Conservation (phyloP, 2,113 vertebrate genomes). For the Arenaria interpres region DNA sequence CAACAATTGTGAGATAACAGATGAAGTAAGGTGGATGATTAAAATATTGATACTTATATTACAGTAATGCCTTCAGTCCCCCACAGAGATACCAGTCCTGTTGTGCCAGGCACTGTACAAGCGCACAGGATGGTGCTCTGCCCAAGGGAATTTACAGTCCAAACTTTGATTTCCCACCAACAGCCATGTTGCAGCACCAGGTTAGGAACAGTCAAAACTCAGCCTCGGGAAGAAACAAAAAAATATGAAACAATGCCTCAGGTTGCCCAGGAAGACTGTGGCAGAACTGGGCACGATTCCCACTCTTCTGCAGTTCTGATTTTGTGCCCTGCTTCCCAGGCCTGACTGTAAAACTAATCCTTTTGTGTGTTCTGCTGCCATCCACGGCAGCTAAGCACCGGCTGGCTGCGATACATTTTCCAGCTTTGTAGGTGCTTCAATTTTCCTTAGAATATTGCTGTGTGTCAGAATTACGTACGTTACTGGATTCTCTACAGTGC, state of each 20-base stretch:
- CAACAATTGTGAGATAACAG: neutral
- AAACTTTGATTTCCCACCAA: neutral
- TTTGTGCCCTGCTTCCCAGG: neutral
- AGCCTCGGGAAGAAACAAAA: neutral
- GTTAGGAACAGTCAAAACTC: neutral
- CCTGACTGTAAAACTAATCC: neutral
- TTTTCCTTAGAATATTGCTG: neutral
- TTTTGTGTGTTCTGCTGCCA: neutral
- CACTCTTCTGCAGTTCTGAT: neutral
- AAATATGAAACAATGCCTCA: neutral
- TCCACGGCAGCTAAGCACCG: neutral
- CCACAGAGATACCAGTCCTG: neutral
- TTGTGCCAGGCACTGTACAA: neutral
- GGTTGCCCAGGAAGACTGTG: neutral
- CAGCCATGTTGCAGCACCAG: neutral
- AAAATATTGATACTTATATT: slow-evolving; percentile 36
- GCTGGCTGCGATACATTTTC: neutral
- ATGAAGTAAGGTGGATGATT: slow-evolving; percentile 33
- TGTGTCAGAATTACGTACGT: neutral
- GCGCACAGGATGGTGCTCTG: neutral
- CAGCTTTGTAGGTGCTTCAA: neutral
- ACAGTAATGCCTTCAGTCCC: neutral
- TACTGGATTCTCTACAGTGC: neutral
- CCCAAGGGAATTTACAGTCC: neutral
- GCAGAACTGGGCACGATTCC: neutral